These are phyloP conservation scores for Artemia franciscana DNA, from an alignment of 1,140 invertebrate genomes.

Conservation along the genomic window DNA sequence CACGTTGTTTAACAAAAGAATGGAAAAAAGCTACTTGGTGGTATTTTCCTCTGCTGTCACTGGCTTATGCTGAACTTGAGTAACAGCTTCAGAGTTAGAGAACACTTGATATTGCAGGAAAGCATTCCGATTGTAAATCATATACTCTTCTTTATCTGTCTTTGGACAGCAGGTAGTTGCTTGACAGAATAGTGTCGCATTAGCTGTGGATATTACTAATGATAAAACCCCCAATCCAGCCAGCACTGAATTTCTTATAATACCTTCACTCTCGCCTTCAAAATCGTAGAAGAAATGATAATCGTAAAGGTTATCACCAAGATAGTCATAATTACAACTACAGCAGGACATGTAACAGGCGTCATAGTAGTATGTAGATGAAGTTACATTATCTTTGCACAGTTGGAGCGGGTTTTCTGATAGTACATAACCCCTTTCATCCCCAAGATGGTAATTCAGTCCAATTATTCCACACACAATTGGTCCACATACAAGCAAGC, in stretches of 20 bases:
- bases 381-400: neutral
- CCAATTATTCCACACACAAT: neutral
- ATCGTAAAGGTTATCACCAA: neutral
- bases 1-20: too few species aligned
- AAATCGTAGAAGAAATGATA: neutral
- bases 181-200: neutral
- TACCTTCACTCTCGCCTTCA: neutral
- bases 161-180: neutral
- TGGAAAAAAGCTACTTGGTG: too few species aligned
- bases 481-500: neutral
- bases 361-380: neutral
- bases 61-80: too few species aligned
- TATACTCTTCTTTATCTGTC: too few species aligned
- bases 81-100: too few species aligned
- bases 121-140: too few species aligned
- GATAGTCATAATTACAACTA: neutral
- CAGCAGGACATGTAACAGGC: neutral
- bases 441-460: neutral
- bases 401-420: neutral
- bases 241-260: neutral
- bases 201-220: neutral
- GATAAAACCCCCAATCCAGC: neutral
- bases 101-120: too few species aligned
- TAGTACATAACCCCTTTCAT: neutral
- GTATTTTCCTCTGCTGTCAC: too few species aligned